Percentiles rank a stretch among this genome's conserved stretches.
Conservation (phyloP, 2,888 invertebrate species). For the Acleris cristana region DNA sequence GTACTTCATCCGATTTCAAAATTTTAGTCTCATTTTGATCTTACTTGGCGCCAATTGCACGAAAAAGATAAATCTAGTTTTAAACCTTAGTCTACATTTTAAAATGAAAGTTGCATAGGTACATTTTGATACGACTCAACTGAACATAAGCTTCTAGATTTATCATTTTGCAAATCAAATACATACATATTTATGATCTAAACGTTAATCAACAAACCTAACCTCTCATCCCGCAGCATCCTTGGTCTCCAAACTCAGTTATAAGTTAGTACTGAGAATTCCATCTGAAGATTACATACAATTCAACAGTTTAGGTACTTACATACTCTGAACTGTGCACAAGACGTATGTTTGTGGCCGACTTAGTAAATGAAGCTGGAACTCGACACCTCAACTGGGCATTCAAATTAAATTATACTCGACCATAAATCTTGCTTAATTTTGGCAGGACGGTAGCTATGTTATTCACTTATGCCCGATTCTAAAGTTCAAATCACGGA, state of each 20-base stretch:
- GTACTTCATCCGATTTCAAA: no score
- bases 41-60: no score
- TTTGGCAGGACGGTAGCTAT: conserved; percentile 40
- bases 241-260: conserved; percentile 13
- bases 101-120: no score
- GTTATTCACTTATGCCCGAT: neutral
- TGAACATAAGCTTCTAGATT: no score
- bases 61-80: no score
- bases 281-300: conserved; percentile 22
- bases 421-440: conserved; percentile 49
- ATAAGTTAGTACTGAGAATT: conserved; percentile 16
- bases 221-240: neutral
- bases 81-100: no score
- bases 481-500: no score
- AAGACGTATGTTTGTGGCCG: conserved; percentile 37
- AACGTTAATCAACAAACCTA: no score
- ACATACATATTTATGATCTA: no score
- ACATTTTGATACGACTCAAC: no score
- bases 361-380: conserved; percentile 52
- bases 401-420: conserved; percentile 56
- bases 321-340: conserved; percentile 16
- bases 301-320: conserved; percentile 21
- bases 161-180: no score
- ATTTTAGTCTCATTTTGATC: no score
- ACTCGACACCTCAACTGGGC: conserved; percentile 42